phyloP scores from a whole-genome alignment of 2,888 invertebrate genomes.

The Nomada fabriciana region DNA sequence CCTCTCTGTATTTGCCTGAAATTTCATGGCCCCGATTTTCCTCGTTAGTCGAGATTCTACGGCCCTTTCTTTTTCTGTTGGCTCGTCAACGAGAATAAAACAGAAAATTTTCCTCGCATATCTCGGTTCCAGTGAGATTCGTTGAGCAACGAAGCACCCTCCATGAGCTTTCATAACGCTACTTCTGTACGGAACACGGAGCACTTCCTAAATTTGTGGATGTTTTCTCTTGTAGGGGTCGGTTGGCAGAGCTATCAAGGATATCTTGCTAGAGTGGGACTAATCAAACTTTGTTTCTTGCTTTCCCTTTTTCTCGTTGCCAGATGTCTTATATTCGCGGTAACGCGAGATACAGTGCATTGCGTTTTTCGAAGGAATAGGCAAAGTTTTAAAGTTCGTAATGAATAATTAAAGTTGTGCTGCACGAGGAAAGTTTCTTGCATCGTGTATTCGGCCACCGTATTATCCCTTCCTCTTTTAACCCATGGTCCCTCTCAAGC shows the following conservation, averaged over 20 bases:
- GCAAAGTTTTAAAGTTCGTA: constrained; percentile 20
- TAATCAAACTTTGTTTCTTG: background rate
- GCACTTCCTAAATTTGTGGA: background rate
- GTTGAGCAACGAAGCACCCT: constrained; percentile 26
- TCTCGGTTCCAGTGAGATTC: constrained; percentile 14
- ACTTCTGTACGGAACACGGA: constrained; percentile 26
- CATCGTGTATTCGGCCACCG: constrained; percentile 1
- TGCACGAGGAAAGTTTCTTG: constrained; percentile 12
- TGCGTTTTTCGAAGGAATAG: constrained; percentile 13
- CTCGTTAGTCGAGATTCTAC: constrained; percentile 46
- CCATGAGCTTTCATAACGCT: constrained; percentile 30
- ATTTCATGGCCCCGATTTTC: constrained; percentile 49
- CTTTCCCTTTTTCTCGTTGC: background rate
- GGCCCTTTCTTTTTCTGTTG: constrained; percentile 48
- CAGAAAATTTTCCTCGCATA: constrained; percentile 30
- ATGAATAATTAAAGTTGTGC: constrained; percentile 36
- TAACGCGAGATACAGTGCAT: background rate
- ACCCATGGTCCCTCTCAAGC: constrained; percentile 5
- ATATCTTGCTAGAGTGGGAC: background rate
- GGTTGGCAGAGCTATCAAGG: background rate
- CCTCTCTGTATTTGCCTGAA: constrained; percentile 43
- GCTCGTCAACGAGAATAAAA: constrained; percentile 51
- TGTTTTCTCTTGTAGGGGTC: background rate
- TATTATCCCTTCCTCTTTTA: constrained; percentile 1
- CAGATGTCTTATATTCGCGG: background rate